These are phyloP conservation scores for Pseudomugil gertrudae DNA, from an alignment of 2,797 vertebrate genomes.

Conservation along the genomic window DNA sequence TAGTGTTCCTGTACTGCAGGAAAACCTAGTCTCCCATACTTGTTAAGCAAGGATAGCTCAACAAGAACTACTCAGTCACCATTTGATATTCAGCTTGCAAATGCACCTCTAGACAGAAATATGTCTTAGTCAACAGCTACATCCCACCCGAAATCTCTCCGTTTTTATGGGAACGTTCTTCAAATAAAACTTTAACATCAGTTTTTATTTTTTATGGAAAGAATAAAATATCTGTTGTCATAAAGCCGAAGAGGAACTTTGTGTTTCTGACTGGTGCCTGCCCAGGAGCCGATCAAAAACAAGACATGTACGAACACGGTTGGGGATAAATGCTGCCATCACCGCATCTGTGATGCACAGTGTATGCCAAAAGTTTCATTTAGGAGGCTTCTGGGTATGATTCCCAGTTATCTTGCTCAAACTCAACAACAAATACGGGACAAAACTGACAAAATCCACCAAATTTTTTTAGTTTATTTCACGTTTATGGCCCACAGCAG, in stretches of 20 bases:
- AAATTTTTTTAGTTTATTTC: slow-evolving; percentile 38
- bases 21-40: not conserved
- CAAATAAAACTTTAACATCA: slow-evolving; percentile 32
- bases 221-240: slow-evolving; percentile 46
- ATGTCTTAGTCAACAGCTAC: slow-evolving; percentile 8
- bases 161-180: slow-evolving; percentile 24
- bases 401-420: slow-evolving; percentile 26
- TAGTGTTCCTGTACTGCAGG: slow-evolving; percentile 27
- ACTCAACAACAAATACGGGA: slow-evolving; percentile 28
- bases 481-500: slow-evolving; percentile 35
- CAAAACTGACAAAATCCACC: slow-evolving; percentile 28
- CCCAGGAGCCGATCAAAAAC: slow-evolving; percentile 37
- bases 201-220: slow-evolving; percentile 35
- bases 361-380: not conserved
- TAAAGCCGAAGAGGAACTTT: slow-evolving; percentile 56
- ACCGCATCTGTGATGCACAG: slow-evolving; percentile 14
- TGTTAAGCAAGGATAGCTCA: slow-evolving; percentile 10
- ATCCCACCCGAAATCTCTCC: not conserved
- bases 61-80: slow-evolving; percentile 18
- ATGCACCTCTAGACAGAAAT: slow-evolving; percentile 22
- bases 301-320: slow-evolving; percentile 72
- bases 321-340: slow-evolving; percentile 50
- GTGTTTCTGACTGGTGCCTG: slow-evolving; percentile 50
- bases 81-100: slow-evolving; percentile 16
- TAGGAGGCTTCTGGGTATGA: not conserved